Conservation (phyloP, 1,140 invertebrate genomes). For the Bombus consobrinus region DNA sequence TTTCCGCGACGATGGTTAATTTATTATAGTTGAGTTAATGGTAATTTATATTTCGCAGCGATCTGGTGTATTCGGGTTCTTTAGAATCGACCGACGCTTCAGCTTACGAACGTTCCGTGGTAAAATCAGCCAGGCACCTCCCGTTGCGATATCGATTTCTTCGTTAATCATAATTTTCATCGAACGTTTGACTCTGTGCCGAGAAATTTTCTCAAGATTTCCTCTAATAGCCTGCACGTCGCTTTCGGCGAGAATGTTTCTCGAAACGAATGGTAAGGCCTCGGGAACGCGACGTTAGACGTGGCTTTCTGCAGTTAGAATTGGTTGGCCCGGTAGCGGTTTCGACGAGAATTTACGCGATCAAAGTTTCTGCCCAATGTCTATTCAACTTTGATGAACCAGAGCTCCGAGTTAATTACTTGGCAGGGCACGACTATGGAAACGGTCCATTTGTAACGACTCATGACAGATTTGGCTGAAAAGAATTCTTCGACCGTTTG, state of each 20-base stretch:
- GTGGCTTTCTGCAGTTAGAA: not conserved
- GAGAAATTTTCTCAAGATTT: not conserved
- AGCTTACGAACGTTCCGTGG: too few species aligned
- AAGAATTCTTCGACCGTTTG: not conserved
- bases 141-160: not conserved
- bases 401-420: constrained; percentile 24
- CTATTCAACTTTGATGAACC: constrained; percentile 31
- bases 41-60: too few species aligned
- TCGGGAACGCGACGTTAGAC: too few species aligned
- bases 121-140: too few species aligned
- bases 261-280: not conserved
- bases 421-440: constrained; percentile 2
- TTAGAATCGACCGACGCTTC: too few species aligned
- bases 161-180: not conserved
- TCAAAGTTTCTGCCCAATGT: constrained; percentile 15
- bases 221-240: too few species aligned
- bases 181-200: not conserved
- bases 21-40: not conserved
- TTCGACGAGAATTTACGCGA: constrained; percentile 27
- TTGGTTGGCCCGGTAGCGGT: not conserved
- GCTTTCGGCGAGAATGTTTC: not conserved
- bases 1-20: not conserved
- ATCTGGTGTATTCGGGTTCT: too few species aligned
- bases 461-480: not conserved
- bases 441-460: constrained; percentile 24